A percentile compares a stretch with the other conserved stretches of the same genome.
Evolutionary conservation across 2,888 invertebrate genomes (phyloP).

Genomic region (Conops quadrifasciatus): DNA sequence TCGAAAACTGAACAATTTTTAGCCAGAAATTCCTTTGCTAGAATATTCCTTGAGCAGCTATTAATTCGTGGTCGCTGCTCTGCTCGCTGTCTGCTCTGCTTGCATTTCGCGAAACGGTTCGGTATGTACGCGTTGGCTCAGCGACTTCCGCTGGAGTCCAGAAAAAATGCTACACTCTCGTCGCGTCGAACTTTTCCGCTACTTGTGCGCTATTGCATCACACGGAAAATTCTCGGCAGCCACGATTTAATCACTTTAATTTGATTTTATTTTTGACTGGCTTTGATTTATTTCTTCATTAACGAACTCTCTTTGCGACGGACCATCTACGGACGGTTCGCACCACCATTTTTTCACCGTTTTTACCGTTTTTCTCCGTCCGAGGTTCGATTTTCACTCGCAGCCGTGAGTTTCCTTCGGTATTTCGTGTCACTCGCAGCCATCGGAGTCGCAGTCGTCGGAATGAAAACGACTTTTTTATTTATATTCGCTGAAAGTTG

Average conservation of each 20-base stretch:
- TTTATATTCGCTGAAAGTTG: conserved; percentile 63
- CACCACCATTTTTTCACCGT: background rate
- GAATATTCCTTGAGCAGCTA: background rate
- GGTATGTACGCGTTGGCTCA: conserved; percentile 44
- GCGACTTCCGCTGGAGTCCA: conserved; percentile 32
- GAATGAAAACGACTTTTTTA: conserved; percentile 65
- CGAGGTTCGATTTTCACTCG: conserved; percentile 14
- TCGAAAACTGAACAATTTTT: background rate
- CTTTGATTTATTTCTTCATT: too few relatives aligned
- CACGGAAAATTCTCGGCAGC: background rate
- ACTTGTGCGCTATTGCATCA: conserved; percentile 8
- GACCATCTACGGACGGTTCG: background rate
- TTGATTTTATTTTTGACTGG: too few relatives aligned
- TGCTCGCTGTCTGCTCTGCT: background rate
- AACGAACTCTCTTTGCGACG: too few relatives aligned
- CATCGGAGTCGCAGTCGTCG: conserved; percentile 62
- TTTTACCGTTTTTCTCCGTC: conserved; percentile 26
- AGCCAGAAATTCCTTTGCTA: conserved; percentile 1
- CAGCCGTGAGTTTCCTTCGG: conserved; percentile 48
- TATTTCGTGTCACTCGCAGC: conserved; percentile 60
- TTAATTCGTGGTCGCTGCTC: background rate
- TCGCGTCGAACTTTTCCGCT: conserved; percentile 11
- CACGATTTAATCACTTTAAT: too few relatives aligned
- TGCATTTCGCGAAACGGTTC: conserved; percentile 39
- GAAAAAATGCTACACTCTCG: conserved; percentile 20